Base-by-base conservation (phyloP, 2,113 vertebrate genomes). In the Aix galericulata region DNA sequence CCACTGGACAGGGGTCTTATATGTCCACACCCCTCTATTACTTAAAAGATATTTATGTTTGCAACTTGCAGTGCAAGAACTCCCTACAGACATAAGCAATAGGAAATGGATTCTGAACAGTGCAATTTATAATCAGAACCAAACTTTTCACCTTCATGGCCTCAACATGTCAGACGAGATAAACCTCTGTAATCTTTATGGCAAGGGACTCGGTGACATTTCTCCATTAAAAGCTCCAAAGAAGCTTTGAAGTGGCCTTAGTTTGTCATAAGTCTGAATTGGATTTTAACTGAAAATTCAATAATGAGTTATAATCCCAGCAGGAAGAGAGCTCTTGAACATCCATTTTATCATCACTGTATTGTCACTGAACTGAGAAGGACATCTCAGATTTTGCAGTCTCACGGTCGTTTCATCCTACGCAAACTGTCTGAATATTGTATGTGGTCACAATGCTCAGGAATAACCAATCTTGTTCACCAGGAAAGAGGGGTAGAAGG, bases 301-400 rank as follows among this genome's bases (percentile, higher is more conserved):
- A 34, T 23, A 40, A 6, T 53, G 52, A 93, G 3, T 90, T 93
- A 77, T 69, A 80, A 69, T 77, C 55, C 27, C 52, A 53, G 27
- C 46, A 63, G 81, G 23, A 88, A 69, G 32, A 66, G 36, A 80
- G 85, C 50, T 86, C 79, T 69, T 50, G 46, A 83, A 58, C 63
- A 63, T 90, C 27, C 18, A 13, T 82, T 95, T 88, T 90, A 34
- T 86, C 31, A 52, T 86, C 73, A 56, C 38, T 88, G 68, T 80
- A 66, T 91, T 64, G 67, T 86, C 78, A 66, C 53, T 95, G 94
- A 89, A 38, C 89, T 94, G 71, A 94, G 91, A 95, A 94, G 93
- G 81, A 73, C 75, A 59, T 76, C 32, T 40, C 71, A 63, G 56
- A 67, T 94, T 91, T 83, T 95, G 73, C 69, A 78, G 55, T 72